Base-by-base conservation (phyloP, 2,113 vertebrate species). In the Poecile atricapillus region DNA sequence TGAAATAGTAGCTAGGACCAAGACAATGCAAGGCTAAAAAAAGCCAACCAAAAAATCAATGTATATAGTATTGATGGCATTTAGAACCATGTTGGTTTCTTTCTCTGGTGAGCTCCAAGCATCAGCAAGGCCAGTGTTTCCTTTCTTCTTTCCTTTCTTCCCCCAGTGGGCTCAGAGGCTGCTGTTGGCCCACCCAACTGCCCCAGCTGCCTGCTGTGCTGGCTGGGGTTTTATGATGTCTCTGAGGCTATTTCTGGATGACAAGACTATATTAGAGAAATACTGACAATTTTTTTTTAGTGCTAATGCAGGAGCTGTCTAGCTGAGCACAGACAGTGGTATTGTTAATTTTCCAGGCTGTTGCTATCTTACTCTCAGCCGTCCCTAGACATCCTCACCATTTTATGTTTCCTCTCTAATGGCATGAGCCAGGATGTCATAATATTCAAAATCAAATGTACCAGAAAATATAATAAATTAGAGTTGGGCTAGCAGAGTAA, bases 401-500 rank as follows among this genome's bases (percentile, higher is more conserved):
- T 96, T 97, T 96, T 93, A 91, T 95, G 75, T 96, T 97, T 96
- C 82, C 55, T 86, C 70, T 97, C 77, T 96, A 96, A 94, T 95
- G 93, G 90, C 76, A 62, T 91, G 85, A 97, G 78, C 94, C 87
- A 56, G 75, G 83, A 91, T 94, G 86, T 96, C 89, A 74, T 96
- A 95, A 95, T 97, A 97, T 87, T 86, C 84, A 94, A 97, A 97
- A 96, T 94, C 94, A 97, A 97, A 97, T 90, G 93, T 96, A 97
- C 94, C 93, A 95, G 97, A 97, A 96, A 97, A 97, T 97, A 77
- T n/a, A 96, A 97, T 96, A 97, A 96, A 96, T 96, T 97, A 97
- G 93, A 96, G 69, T 73, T 1, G 4, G 84, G 56, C 95, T 95
- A 94, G 88, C 81, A 83, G 79, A 96, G 84, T 96, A 96, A 97